Base-by-base conservation (phyloP, 1,140 invertebrate genomes). In the Lasioglossum albipes region DNA sequence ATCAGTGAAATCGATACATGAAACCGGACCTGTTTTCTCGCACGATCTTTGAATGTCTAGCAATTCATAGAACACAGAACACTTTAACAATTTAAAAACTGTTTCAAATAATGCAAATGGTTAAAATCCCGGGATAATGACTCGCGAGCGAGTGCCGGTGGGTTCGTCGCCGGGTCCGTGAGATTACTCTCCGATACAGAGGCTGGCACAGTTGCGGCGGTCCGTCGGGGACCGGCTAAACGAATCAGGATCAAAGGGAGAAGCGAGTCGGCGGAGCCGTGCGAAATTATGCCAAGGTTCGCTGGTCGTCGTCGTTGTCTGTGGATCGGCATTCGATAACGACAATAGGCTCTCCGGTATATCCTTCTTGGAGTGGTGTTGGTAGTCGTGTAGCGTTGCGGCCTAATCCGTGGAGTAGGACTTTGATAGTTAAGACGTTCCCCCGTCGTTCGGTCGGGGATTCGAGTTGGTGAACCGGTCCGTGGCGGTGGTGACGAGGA, bases 161-260 rank as follows among this genome's bases (percentile, higher is more conserved):
- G 57, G 5, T 2, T 59, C 27, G 27, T 27, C 27, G 27, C 27
- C 27, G 27, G 27, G 27, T 27, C 27, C 27, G 27, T n/a, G 77
- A 57, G 74, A 79, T 79, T 66, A 74, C 62, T 74, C 74, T 79
- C 36, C 77, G 27, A 66, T 73, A 79, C 22, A 67, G 62, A 59
- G 62, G 70, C 36, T 36, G 36, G 36, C 36, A 36, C 36, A 36
- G 66, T 31, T 62, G 27, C 27, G 6, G 0, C 7, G 64, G 31
- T 31, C 42, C 31, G 36, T 7, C 7, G 2, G 41, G 42, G 6
- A 45, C 13, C 22, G 41, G 7, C 62, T 79, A 79, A 79, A 74
- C 77, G 77, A 74, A 79, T 79, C 71, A 79, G 49, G 77, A 79
- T 79, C 77, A 79, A 79, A 79, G 77, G 77, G 20, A 79, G 41